Evolutionary conservation across 2,113 vertebrate species (phyloP), one percentile per base, ranked within the genome.

Genomic region (Hydrolagus affinis): DNA sequence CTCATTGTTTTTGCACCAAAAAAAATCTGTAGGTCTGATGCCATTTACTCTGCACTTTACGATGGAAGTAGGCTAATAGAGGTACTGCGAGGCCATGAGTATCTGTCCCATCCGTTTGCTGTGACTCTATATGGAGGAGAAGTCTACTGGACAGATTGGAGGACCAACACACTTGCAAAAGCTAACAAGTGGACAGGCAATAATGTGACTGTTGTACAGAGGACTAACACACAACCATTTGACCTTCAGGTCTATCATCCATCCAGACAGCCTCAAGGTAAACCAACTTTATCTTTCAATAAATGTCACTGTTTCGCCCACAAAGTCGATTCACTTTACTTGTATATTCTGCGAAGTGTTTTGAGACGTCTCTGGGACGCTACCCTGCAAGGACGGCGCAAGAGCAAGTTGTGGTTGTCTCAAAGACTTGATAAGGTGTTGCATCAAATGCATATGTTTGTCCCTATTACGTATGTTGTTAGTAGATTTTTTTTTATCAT

Each of bases 181-280:
- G 97, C 97, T 89, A 99, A 98, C 93, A 99, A 99, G 89, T 98
- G 97, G 97, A 99, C 97, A 0, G 97, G 97, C 78, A 94, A 97
- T 91, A 97, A 98, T 0, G 97, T 99, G 88, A 98, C 96, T 0
- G 96, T 99, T 76, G 97, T 99, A 76, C 97, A 99, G 88, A 94
- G 97, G 80, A 98, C 97, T 91, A 99, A 98, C 90, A 99, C 97
- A 0, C 97, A 99, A 90, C 97, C 97, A 11, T 99, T 99, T 2
- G 97, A 99, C 91, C 92, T 99, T 88, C 97, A 99, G 89, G 97
- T 99, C 73, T 99, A 97, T 86, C 97, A 99, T 91, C 97, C 97
- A 0, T 98, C 96, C 87, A 93, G 97, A 87, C 97, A 98, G 89
- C 97, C 97, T 8, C 91, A 95, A 91, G 97, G 97, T 98, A 92